A percentile compares a stretch with the other conserved stretches of the same genome.
Conservation (phyloP, 2,888 invertebrate species). For the Taphrorychus bicolor region DNA sequence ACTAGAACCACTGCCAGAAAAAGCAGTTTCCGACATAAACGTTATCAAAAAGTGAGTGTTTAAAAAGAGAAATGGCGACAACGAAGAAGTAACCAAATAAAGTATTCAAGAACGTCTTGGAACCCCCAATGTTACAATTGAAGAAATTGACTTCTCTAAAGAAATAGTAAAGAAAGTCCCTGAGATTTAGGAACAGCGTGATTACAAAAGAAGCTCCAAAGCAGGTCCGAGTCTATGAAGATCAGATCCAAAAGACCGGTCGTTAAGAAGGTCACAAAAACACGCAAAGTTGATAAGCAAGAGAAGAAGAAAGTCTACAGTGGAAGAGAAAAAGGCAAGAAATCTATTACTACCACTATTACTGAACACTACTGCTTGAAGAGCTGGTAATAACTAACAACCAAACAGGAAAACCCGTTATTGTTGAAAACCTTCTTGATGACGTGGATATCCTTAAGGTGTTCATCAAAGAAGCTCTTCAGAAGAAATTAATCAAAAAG, state of each 20-base stretch:
- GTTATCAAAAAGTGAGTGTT: constrained; percentile 50
- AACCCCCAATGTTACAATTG: constrained; percentile 46
- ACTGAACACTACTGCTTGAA: constrained; percentile 51
- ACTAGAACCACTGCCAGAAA: too few species aligned
- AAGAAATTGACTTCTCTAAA: constrained; percentile 45
- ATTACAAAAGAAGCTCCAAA: constrained; percentile 48
- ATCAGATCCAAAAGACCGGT: constrained; percentile 50
- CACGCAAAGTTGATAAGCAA: constrained; percentile 57
- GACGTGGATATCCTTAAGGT: constrained; percentile 36
- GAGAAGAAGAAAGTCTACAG: constrained; percentile 60
- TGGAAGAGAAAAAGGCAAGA: constrained; percentile 58
- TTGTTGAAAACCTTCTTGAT: constrained; percentile 37
- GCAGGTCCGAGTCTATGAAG: constrained; percentile 46
- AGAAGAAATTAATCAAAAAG: constrained; percentile 39
- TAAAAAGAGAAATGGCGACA: constrained; percentile 54
- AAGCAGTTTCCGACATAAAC: constrained; percentile 45
- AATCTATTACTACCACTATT: constrained; percentile 55
- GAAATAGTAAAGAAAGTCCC: constrained; percentile 45
- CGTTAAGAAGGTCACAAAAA: constrained; percentile 57
- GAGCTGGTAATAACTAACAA: constrained; percentile 51
- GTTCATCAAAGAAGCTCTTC: constrained; percentile 47
- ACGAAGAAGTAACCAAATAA: constrained; percentile 52
- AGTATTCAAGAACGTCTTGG: constrained; percentile 57
- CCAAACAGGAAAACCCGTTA: constrained; percentile 26
- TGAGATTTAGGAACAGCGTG: constrained; percentile 37